Percentiles rank a stretch among this genome's conserved stretches.
Conservation (phyloP, 2,888 invertebrate species). For the Papilio elwesi region DNA sequence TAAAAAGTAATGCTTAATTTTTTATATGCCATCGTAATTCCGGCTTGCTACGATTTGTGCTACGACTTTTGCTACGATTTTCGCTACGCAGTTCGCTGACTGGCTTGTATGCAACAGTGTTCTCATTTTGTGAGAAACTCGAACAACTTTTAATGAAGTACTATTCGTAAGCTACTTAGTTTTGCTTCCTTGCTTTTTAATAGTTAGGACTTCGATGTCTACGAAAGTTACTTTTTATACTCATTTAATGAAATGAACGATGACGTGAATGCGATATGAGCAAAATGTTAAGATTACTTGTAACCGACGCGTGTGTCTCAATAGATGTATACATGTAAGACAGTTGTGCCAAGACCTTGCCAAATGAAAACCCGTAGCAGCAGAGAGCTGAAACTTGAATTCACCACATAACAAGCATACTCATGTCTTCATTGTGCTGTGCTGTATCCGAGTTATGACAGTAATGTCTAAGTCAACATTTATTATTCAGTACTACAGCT, state of each 20-base stretch:
- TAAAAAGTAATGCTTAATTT: background rate
- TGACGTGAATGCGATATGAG: background rate
- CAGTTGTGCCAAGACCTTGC: too few species aligned
- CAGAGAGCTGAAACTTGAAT: background rate
- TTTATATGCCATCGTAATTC: background rate
- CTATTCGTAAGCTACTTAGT: background rate
- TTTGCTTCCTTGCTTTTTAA: constrained; percentile 3
- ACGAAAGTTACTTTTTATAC: background rate
- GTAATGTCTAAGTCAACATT: background rate
- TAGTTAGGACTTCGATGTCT: background rate
- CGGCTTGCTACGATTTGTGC: background rate
- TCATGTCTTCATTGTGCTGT: background rate
- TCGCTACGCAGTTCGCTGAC: background rate
- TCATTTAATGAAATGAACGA: background rate
- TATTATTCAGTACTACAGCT: background rate
- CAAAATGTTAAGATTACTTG: background rate
- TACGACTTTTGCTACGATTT: background rate
- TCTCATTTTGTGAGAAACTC: constrained; percentile 1
- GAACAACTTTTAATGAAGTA: constrained; percentile 7
- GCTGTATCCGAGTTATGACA: background rate
- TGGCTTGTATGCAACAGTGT: background rate
- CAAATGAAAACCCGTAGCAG: background rate
- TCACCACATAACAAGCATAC: background rate
- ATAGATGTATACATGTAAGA: too few species aligned
- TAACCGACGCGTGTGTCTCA: too few species aligned